phyloP scores from a whole-genome alignment of 2,797 vertebrate genomes.

The Rhincodon typus region DNA sequence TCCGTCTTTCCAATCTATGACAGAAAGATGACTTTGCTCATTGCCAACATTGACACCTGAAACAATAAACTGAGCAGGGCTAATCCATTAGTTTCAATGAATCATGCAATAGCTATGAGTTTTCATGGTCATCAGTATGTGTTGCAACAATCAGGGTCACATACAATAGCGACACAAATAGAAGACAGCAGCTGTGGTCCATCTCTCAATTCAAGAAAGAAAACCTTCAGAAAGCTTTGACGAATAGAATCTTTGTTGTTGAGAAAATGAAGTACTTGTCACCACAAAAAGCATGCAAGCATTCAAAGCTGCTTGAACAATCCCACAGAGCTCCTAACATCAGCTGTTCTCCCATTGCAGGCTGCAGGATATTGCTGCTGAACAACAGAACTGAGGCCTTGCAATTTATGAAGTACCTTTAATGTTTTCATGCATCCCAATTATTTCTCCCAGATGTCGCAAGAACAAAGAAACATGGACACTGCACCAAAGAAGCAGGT shows the following conservation, averaged over 20 bases:
- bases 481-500: too few relatives aligned
- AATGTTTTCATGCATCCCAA: not conserved
- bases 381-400: not conserved
- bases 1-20: too few relatives aligned
- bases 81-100: not conserved
- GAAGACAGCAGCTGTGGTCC: not conserved
- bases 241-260: accelerated
- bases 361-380: not conserved
- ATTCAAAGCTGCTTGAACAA: not conserved
- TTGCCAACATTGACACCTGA: not conserved
- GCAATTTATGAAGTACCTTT: not conserved
- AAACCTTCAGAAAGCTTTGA: not conserved
- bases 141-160: not conserved
- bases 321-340: not conserved
- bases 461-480: not conserved
- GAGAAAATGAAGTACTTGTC: not conserved
- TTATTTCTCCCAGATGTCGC: not conserved
- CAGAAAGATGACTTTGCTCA: not conserved
- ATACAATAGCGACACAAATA: not conserved
- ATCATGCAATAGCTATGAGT: not conserved
- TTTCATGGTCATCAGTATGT: not conserved
- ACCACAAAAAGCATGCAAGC: too few relatives aligned
- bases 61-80: not conserved
- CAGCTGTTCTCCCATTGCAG: not conserved
- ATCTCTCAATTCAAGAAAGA: not conserved